Evolutionary conservation across 1,140 invertebrate genomes (phyloP).

Genomic region (Eufriesea mexicana): DNA sequence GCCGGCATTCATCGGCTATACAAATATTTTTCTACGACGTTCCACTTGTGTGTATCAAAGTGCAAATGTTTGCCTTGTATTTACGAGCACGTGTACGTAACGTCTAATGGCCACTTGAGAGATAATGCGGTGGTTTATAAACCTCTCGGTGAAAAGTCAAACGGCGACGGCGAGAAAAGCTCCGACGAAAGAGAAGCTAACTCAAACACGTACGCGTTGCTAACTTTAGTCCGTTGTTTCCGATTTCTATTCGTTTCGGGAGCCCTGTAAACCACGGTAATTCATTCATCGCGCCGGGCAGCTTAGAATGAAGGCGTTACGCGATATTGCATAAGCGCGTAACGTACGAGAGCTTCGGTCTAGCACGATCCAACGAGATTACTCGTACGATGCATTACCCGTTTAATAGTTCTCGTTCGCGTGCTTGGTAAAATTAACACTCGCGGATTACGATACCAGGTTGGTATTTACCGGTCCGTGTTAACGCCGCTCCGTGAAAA

Average conservation of each 20-base stretch:
- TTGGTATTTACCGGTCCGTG: background rate
- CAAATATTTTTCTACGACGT: conserved; percentile 40
- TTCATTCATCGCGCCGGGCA: conserved; percentile 23
- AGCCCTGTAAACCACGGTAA: background rate
- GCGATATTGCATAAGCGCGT: background rate
- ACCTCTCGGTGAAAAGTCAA: background rate
- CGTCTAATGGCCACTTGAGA: conserved; percentile 16
- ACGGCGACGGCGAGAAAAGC: background rate
- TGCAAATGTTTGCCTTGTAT: conserved; percentile 44
- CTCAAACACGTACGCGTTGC: background rate
- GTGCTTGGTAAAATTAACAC: background rate
- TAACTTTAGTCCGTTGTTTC: background rate
- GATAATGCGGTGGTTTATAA: background rate
- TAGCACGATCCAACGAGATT: background rate
- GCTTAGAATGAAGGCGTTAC: conserved; percentile 13
- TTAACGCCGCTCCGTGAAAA: too few species aligned
- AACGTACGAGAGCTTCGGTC: background rate
- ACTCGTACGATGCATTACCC: background rate
- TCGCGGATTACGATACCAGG: background rate
- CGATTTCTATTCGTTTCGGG: background rate
- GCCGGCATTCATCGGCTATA: conserved; percentile 19
- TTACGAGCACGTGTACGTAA: conserved; percentile 21
- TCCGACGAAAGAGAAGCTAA: background rate
- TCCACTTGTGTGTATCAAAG: conserved; percentile 38
- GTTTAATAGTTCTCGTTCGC: background rate